Conservation (phyloP, 2,797 vertebrate species). For the Poliocrania exsul region DNA sequence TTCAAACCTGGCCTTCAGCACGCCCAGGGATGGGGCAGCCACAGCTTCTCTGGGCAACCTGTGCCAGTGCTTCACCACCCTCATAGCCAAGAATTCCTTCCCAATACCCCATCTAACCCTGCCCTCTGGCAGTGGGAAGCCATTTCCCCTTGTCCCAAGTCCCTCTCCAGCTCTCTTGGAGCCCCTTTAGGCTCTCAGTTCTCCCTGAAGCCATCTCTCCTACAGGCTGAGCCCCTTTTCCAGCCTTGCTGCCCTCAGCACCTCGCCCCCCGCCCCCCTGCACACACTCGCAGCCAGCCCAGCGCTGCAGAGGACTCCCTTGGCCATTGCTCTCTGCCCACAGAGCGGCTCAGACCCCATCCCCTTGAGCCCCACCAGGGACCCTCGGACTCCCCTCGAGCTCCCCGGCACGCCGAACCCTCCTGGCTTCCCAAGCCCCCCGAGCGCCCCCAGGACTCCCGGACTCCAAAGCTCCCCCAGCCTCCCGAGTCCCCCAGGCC, state of each 20-base stretch:
- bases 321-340: background rate
- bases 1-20: background rate
- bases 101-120: background rate
- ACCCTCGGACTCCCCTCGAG: too few species aligned
- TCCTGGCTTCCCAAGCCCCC: background rate
- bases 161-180: background rate
- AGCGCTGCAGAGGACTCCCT: background rate
- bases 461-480: background rate
- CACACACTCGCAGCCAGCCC: too few species aligned
- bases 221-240: background rate
- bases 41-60: background rate
- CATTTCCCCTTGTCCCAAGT: too few species aligned
- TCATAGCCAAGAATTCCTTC: background rate
- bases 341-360: background rate
- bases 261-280: rapidly evolving
- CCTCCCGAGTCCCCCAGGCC: background rate
- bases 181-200: background rate
- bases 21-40: background rate
- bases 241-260: background rate
- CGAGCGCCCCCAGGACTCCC: background rate
- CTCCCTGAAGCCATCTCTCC: background rate
- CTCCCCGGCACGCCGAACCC: too few species aligned
- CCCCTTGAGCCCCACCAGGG: too few species aligned
- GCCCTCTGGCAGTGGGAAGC: background rate
- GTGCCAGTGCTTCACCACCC: background rate